Base-by-base conservation (phyloP, 1,140 invertebrate genomes). In the Goniozus legneri region DNA sequence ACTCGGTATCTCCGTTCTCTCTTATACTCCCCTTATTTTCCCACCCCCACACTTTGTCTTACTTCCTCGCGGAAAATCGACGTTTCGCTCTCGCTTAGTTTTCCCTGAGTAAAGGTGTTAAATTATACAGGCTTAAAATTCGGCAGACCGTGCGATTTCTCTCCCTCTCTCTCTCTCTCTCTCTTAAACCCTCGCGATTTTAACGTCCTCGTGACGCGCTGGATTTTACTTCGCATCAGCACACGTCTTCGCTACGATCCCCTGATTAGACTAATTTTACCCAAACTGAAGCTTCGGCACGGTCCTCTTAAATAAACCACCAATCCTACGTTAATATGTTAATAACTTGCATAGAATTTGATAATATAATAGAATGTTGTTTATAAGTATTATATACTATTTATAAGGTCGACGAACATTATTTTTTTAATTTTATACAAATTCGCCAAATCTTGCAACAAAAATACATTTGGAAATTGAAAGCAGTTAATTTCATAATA, bases 71-170 rank as follows among this genome's bases (percentile, higher is more conserved):
- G 38, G n/a, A n/a, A n/a, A n/a, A n/a, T n/a, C n/a, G n/a, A n/a
- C n/a, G n/a, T n/a, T n/a, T n/a, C n/a, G n/a, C n/a, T n/a, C n/a
- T n/a, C n/a, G n/a, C n/a, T n/a, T n/a, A n/a, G n/a, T n/a, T n/a
- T n/a, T n/a, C n/a, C n/a, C n/a, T n/a, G 39, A 54, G 56, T 49
- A 50, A 61, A 70, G 67, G 66, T 69, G 66, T 70, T 70, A 69
- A 69, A 70, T 70, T 69, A 69, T 67, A 70, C 67, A 70, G 59
- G 60, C 65, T 70, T 70, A 68, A 70, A 70, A 70, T 68, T 70
- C 59, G 60, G 49, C 56, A 58, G 50, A 58, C 46, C 59, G 57
- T 58, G 56, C 49, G 53, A 36, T 51, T 50, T 34, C 41, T 37
- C 45, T 47, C 37, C 35, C 37, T 41, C 43, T 33, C 33, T 14